Evolutionary conservation across 2,113 vertebrate genomes (phyloP).

Genomic region (Podarcis raffonei): DNA sequence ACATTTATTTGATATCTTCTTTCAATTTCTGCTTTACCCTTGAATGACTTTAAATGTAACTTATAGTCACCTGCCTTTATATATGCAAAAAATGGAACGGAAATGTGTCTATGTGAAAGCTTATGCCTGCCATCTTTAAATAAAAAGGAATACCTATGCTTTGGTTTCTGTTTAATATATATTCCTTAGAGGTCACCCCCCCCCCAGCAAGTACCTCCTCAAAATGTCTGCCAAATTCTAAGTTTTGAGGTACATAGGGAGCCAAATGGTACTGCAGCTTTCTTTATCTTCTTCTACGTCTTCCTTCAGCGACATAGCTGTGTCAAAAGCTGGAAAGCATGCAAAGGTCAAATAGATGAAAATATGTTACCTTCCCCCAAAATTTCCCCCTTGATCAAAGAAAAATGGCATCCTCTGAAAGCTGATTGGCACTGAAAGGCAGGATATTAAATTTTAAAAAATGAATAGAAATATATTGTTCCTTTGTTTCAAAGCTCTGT

Average conservation of each 20-base stretch:
- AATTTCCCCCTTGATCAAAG: neutral
- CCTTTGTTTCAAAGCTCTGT: neutral
- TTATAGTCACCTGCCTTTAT: slow-evolving; percentile 3
- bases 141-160: neutral
- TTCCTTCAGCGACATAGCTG: no score
- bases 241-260: neutral
- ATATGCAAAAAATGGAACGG: neutral
- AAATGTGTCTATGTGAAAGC: neutral
- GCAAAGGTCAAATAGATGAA: neutral
- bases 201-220: neutral
- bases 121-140: neutral
- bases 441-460: neutral
- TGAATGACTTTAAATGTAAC: slow-evolving; percentile 25
- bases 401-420: neutral
- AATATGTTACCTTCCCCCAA: neutral
- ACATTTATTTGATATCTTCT: no score
- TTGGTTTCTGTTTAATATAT: neutral
- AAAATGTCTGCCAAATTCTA: neutral
- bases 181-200: neutral
- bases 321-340: neutral
- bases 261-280: neutral
- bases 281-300: neutral
- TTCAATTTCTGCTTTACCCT: slow-evolving; percentile 39
- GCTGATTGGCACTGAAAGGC: neutral
- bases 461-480: neutral